These are phyloP conservation scores for Pharmacophagus antenor DNA, from an alignment of 2,888 invertebrate genomes.

Conservation along the genomic window DNA sequence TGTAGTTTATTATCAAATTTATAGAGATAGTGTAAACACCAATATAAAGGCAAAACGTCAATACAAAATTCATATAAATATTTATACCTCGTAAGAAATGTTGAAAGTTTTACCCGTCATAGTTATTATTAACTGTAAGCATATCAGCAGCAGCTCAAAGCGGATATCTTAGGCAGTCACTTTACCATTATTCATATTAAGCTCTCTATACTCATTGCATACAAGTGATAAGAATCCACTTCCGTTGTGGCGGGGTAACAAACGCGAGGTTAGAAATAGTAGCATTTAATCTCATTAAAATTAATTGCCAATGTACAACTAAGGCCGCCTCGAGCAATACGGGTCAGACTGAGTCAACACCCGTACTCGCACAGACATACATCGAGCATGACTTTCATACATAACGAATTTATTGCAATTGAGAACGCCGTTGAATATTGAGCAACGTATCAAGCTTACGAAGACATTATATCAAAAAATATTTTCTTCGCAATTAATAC, in stretches of 20 bases:
- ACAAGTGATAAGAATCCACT: conserved; percentile 52
- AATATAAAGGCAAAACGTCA: neutral
- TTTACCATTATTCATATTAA: conserved; percentile 13
- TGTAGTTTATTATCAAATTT: neutral
- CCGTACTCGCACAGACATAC: conserved; percentile 33
- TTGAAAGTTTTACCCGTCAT: neutral
- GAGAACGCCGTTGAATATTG: conserved; percentile 43
- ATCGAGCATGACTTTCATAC: conserved; percentile 47
- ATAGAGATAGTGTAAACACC: neutral
- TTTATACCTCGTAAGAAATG: neutral
- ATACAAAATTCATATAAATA: neutral
- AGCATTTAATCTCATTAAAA: conserved; percentile 71
- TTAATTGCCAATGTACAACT: conserved; percentile 73
- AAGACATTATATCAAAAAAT: neutral
- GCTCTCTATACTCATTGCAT: conserved; percentile 48
- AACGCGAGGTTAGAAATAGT: conserved; percentile 65
- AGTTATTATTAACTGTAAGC: conserved; percentile 3
- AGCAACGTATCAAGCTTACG: neutral
- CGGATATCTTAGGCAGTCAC: conserved; percentile 22
- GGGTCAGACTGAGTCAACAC: conserved; percentile 63
- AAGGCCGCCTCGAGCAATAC: conserved; percentile 59
- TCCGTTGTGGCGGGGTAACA: conserved; percentile 47
- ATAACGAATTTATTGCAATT: conserved; percentile 48
- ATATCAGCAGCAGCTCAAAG: conserved; percentile 11
- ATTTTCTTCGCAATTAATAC: neutral